Conservation (phyloP, 2,113 vertebrate species). For the Speoplatyrhinus poulsoni region DNA sequence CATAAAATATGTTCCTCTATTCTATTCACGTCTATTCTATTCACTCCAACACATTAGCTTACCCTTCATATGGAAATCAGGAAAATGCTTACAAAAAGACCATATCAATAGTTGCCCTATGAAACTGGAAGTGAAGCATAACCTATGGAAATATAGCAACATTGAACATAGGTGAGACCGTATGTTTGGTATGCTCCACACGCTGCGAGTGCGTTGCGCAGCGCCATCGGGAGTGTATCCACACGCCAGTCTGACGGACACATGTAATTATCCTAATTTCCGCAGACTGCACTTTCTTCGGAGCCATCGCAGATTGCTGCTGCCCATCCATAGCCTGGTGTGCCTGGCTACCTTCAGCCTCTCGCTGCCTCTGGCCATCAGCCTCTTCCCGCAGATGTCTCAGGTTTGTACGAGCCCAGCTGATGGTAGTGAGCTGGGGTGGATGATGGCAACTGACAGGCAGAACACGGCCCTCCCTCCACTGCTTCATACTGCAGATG, state of each 20-base stretch:
- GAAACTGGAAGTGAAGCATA: too few species aligned
- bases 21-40: background rate
- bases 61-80: background rate
- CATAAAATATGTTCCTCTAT: background rate
- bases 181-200: too few species aligned
- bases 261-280: constrained; percentile 19
- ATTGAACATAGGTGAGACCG: too few species aligned
- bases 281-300: constrained; percentile 85
- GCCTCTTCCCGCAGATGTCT: constrained; percentile 98
- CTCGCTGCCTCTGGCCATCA: constrained; percentile 96
- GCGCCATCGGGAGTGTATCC: constrained; percentile 2
- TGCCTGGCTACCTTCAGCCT: constrained; percentile 94
- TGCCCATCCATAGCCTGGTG: constrained; percentile 92
- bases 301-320: constrained; percentile 83
- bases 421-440: constrained; percentile 45
- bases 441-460: constrained; percentile 40
- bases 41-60: background rate
- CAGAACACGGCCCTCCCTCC: constrained; percentile 7
- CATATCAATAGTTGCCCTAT: too few species aligned
- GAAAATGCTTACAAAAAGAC: background rate
- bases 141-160: too few species aligned
- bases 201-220: background rate
- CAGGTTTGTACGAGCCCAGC: constrained; percentile 78
- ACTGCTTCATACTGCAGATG: constrained; percentile 15
- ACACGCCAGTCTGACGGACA: constrained; percentile 18